phyloP scores from a whole-genome alignment of 2,888 invertebrate genomes.

The Eulithis testata region DNA sequence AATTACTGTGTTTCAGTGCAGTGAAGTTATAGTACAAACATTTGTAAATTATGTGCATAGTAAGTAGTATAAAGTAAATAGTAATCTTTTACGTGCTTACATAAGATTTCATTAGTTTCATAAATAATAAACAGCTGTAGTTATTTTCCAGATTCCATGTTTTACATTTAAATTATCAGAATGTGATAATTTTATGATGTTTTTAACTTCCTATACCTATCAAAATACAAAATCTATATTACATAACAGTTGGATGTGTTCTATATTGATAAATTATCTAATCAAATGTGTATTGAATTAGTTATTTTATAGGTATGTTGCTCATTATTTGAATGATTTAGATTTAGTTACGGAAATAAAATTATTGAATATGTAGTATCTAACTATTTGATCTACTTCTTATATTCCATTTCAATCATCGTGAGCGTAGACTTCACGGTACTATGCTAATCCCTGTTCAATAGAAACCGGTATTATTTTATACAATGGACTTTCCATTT shows the following conservation, averaged over 20 bases:
- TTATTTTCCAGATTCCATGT: slow-evolving; percentile 2
- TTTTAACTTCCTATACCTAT: slow-evolving; percentile 12
- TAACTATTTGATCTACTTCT: too few relatives aligned
- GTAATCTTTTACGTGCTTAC: not conserved
- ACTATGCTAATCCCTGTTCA: too few relatives aligned
- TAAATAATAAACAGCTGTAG: not conserved
- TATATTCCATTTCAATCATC: too few relatives aligned
- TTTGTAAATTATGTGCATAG: slow-evolving; percentile 4
- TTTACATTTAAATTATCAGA: not conserved
- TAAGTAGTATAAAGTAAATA: not conserved
- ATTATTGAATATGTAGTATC: slow-evolving; percentile 12
- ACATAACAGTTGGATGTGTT: not conserved
- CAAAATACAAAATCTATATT: slow-evolving; percentile 21
- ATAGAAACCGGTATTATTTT: too few relatives aligned
- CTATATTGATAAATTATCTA: slow-evolving; percentile 13
- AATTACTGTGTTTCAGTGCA: too few relatives aligned
- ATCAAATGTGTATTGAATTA: slow-evolving; percentile 18
- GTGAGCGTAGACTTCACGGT: too few relatives aligned
- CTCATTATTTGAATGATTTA: slow-evolving; percentile 25
- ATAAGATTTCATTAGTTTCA: not conserved
- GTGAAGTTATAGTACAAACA: not conserved
- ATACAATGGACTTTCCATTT: too few relatives aligned
- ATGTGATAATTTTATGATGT: slow-evolving; percentile 6
- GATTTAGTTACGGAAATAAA: slow-evolving; percentile 23
- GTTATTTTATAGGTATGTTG: slow-evolving; percentile 18